These are phyloP conservation scores for Gibbula magus DNA, from an alignment of 2,888 invertebrate genomes.

Conservation along the genomic window DNA sequence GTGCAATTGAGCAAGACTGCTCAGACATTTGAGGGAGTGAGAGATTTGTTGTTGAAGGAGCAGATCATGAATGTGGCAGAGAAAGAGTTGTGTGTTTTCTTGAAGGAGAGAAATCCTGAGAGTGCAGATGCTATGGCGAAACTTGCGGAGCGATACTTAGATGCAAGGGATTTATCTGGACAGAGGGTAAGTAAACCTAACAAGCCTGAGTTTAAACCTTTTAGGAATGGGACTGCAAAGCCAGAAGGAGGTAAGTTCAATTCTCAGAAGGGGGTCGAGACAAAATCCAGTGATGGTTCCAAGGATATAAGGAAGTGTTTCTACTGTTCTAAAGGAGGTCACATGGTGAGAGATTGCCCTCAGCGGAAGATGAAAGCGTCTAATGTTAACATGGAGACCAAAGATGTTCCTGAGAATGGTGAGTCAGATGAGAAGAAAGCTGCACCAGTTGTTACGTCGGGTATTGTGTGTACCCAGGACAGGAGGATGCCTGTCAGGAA, in stretches of 20 bases:
- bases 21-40: slow-evolving; percentile 22
- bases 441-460: too few relatives aligned
- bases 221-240: too few relatives aligned
- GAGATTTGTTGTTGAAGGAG: slow-evolving; percentile 31
- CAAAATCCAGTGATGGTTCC: too few relatives aligned
- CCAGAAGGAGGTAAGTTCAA: too few relatives aligned
- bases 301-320: neutral
- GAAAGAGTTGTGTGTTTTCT: slow-evolving; percentile 28
- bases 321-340: neutral
- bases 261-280: too few relatives aligned
- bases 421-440: too few relatives aligned
- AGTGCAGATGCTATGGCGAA: slow-evolving; percentile 28
- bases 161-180: neutral
- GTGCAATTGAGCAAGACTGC: slow-evolving; percentile 25
- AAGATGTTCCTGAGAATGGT: too few relatives aligned
- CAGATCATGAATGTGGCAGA: slow-evolving; percentile 22
- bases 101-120: slow-evolving; percentile 32
- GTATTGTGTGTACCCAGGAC: neutral
- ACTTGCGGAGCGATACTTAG: slow-evolving; percentile 29
- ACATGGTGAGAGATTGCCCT: neutral
- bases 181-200: neutral
- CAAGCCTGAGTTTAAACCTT: neutral
- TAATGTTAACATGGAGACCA: too few relatives aligned
- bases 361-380: neutral
- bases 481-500: neutral